Base-by-base conservation (phyloP, 2,113 vertebrate genomes). In the Andinoacara biseriatus region DNA sequence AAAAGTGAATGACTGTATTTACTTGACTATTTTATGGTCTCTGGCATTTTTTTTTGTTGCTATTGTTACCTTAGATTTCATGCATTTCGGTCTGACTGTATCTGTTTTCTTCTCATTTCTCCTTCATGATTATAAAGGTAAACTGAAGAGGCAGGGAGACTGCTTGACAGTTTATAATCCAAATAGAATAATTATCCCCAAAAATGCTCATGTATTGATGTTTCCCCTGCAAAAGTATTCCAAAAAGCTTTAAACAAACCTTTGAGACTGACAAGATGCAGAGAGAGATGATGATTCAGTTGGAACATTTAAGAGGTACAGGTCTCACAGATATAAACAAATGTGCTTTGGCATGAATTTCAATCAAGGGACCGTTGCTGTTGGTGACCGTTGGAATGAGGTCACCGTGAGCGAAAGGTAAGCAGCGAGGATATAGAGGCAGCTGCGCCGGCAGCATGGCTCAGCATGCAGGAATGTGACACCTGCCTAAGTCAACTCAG, bases 401-500 rank as follows among this genome's bases (percentile, higher is more conserved):
- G 58, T 87, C 87, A 89, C 18, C 0, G 0, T 9, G 84, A 72
- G 38, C 29, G 82, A 81, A 58, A 67, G 69, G 74, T 69, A 60
- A 85, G 58, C 57, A 31, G 58, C 13, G 6, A 60, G 57, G 60
- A 80, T 58, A 58, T 69, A 56, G 52, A 52, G 43, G 57, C 59
- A 67, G 76, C 75, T 76, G 74, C 13, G 67, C 65, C 24, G 63
- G 40, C 63, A 26, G 29, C 7, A 20, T 9, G 40, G 57, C 22
- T 38, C 60, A 20, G 46, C 8, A 3, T 26, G 80, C 24, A 33
- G 83, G 79, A 93, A 89, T 80, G 65, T 80, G 83, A 63, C 81
- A 86, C 81, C 72, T 88, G 87, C 57, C 61, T 78, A 83, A 86
- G 94, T 93, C 80, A 80, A n/a, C 58, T 83, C 62, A 75, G 88